A percentile compares a stretch with the other conserved stretches of the same genome.
Evolutionary conservation across 2,888 invertebrate genomes (phyloP).

Genomic region (Agrochola litura): DNA sequence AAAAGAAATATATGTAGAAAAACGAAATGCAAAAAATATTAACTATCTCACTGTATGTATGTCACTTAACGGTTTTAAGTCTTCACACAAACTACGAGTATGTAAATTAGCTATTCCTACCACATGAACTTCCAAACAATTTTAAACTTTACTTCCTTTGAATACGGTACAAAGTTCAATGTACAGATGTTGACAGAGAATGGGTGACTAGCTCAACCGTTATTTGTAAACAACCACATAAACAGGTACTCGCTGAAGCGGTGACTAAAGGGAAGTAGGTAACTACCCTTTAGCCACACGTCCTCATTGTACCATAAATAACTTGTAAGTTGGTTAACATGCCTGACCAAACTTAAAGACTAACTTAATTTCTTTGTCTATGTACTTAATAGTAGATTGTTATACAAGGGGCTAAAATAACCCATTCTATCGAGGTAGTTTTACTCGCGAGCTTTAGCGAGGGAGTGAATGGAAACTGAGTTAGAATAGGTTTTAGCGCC

Average conservation of each 20-base stretch:
- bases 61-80: slow-evolving; percentile 36
- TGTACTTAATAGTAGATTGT: too few species aligned
- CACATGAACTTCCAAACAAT: not conserved
- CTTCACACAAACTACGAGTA: slow-evolving; percentile 36
- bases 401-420: too few species aligned
- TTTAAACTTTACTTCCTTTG: not conserved
- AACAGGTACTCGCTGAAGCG: slow-evolving; percentile 49
- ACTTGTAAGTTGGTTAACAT: slow-evolving; percentile 8
- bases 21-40: slow-evolving; percentile 14
- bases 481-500: too few species aligned
- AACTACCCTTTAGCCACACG: slow-evolving; percentile 30
- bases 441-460: too few species aligned
- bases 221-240: slow-evolving; percentile 57
- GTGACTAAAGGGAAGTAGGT: slow-evolving; percentile 34
- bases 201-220: slow-evolving; percentile 40
- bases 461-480: too few species aligned
- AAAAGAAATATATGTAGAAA: not conserved
- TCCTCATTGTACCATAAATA: slow-evolving; percentile 21
- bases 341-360: slow-evolving; percentile 21
- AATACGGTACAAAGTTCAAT: not conserved
- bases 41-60: slow-evolving; percentile 18
- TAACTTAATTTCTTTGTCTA: too few species aligned
- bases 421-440: too few species aligned
- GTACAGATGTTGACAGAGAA: slow-evolving; percentile 8
- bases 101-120: slow-evolving; percentile 44